These are phyloP conservation scores for Galaxea fascicularis DNA, from an alignment of 92 coral and sea anemone species.

Conservation along the genomic window DNA sequence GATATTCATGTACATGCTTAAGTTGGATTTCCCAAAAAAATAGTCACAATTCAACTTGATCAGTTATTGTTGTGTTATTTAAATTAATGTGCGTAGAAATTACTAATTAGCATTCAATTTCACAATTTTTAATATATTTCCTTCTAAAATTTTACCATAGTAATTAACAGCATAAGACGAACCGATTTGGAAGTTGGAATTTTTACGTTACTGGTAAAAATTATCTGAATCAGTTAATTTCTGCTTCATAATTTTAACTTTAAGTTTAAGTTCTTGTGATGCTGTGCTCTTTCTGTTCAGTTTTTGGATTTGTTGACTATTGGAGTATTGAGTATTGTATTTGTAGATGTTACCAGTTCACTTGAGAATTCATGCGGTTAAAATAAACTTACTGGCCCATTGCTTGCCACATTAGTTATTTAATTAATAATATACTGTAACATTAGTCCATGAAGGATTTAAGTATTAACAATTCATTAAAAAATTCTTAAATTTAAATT, in stretches of 20 bases:
- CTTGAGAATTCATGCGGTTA: slow-evolving; percentile 12
- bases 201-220: slow-evolving; percentile 25
- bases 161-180: slow-evolving; percentile 31
- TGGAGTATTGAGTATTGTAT: slow-evolving; percentile 32
- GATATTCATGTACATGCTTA: too few relatives aligned
- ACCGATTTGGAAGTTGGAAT: slow-evolving; percentile 26
- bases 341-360: slow-evolving; percentile 21
- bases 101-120: slow-evolving; percentile 30
- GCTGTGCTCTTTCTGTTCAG: slow-evolving; percentile 26
- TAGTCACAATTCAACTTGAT: too few relatives aligned
- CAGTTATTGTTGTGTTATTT: background rate
- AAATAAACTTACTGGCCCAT: slow-evolving; percentile 40
- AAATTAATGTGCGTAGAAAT: background rate
- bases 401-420: slow-evolving; percentile 22
- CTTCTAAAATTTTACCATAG: slow-evolving; percentile 32
- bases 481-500: slow-evolving; percentile 25
- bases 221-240: slow-evolving; percentile 31
- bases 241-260: slow-evolving; percentile 38
- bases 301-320: slow-evolving; percentile 23
- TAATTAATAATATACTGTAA: slow-evolving; percentile 1
- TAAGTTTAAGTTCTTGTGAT: slow-evolving; percentile 29
- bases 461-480: background rate
- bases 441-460: slow-evolving; percentile 33
- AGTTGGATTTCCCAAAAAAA: too few relatives aligned
- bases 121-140: slow-evolving; percentile 23